Base-by-base conservation (phyloP, 2,797 vertebrate genomes). In the Lerista edwardsae region DNA sequence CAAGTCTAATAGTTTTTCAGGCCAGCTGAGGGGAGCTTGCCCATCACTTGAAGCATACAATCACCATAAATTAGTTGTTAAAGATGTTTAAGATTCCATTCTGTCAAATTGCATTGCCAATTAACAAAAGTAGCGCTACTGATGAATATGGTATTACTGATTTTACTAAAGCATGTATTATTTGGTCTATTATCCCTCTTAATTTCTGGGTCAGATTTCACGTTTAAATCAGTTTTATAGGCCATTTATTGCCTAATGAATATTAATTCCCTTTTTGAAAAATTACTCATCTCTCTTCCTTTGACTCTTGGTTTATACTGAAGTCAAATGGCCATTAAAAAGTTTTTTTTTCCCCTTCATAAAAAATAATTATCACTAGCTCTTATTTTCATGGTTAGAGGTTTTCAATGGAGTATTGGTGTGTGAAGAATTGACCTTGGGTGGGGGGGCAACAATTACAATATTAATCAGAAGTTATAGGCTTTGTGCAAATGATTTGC, bases 181-280 rank as follows among this genome's bases (percentile, higher is more conserved):
- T 89, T 92, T 93, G 88, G 82, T 85, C 90, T 86, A 86, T 93
- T 94, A 92, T 88, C 62, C 92, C 84, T 93, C 88, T 88, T 91
- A 84, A 89, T 93, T 92, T 91, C 79, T 87, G 80, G 76, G 74
- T 91, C 91, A 91, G 86, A 83, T 84, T 93, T 90, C 67, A 90
- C 84, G 81, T 93, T 90, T 92, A 92, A 90, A 93, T 91, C 93
- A 93, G 51, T 90, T 95, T 85, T 90, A 92, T 92, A 89, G 59
- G 39, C 47, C 83, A 81, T 74, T 59, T 80, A 31, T 84, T 85
- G 0, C 88, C 88, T 90, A 84, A 89, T 92, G 74, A 84, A 90
- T 87, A 80, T 91, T 90, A 64, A 89, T 82, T 94, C 86, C 87
- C 89, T 88, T 82, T 88, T 86, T 88, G 85, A 87, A 86, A 92